Percentiles rank a stretch among this genome's conserved stretches.
Conservation (phyloP, 2,113 vertebrate genomes). For the Oceanites oceanicus region DNA sequence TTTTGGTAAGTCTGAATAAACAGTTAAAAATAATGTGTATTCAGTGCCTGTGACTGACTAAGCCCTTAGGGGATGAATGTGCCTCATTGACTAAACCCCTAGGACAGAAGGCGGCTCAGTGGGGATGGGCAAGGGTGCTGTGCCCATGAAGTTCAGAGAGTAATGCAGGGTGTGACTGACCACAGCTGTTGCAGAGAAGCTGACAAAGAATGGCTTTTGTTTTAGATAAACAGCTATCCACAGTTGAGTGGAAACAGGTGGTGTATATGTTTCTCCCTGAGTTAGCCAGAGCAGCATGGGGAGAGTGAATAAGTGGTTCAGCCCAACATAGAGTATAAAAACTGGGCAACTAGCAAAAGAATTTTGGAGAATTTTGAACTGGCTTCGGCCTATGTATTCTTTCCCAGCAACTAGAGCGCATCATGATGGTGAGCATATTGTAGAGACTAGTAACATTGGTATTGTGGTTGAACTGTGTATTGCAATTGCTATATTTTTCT, state of each 20-base stretch:
- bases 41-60: not conserved
- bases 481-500: not conserved
- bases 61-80: accelerated
- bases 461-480: not conserved
- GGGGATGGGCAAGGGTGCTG: not conserved
- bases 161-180: not conserved
- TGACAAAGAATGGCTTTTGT: not conserved
- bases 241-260: not conserved
- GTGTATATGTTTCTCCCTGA: not conserved
- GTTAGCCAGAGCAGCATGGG: not conserved
- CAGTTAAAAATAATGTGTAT: not conserved
- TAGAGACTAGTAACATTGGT: not conserved
- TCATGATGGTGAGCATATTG: no score
- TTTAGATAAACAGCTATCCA: not conserved
- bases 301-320: not conserved
- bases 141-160: not conserved
- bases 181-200: not conserved
- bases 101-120: accelerated
- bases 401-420: not conserved
- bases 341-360: accelerated
- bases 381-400: not conserved
- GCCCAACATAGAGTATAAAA: not conserved
- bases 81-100: not conserved
- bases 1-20: not conserved
- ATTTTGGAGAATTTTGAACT: not conserved